phyloP scores from a whole-genome alignment of 2,797 vertebrate species.

The Uromys caudimaculatus region DNA sequence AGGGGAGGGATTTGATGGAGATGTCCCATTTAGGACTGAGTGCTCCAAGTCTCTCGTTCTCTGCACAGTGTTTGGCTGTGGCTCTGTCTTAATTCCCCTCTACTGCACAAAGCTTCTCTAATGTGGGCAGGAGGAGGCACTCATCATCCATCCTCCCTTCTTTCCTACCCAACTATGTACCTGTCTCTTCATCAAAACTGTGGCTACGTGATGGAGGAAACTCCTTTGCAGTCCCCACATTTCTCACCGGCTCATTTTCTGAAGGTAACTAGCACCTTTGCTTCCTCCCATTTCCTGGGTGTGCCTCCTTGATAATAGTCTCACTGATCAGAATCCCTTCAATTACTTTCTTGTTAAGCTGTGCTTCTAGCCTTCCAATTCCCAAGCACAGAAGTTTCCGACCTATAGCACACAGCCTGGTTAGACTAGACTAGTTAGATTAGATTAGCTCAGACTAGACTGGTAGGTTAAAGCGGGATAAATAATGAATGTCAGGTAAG shows the following conservation, averaged over 20 bases:
- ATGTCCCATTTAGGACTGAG: too few species aligned
- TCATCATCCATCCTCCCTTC: not conserved
- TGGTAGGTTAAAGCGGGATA: not conserved
- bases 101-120: not conserved
- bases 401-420: not conserved
- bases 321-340: slow-evolving; percentile 27
- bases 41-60: not conserved
- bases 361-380: slow-evolving; percentile 44
- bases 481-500: not conserved
- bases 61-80: not conserved
- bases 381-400: slow-evolving; percentile 6
- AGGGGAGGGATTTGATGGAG: not conserved
- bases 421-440: not conserved
- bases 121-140: not conserved
- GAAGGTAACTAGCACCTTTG: not conserved
- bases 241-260: not conserved
- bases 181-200: not conserved
- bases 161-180: not conserved
- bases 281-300: not conserved
- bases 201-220: not conserved
- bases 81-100: not conserved
- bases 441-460: too few species aligned
- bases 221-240: not conserved
- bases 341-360: slow-evolving; percentile 6
- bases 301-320: not conserved